Evolutionary conservation across 2,888 invertebrate species (phyloP).

Genomic region (Azorinus chamasolen): DNA sequence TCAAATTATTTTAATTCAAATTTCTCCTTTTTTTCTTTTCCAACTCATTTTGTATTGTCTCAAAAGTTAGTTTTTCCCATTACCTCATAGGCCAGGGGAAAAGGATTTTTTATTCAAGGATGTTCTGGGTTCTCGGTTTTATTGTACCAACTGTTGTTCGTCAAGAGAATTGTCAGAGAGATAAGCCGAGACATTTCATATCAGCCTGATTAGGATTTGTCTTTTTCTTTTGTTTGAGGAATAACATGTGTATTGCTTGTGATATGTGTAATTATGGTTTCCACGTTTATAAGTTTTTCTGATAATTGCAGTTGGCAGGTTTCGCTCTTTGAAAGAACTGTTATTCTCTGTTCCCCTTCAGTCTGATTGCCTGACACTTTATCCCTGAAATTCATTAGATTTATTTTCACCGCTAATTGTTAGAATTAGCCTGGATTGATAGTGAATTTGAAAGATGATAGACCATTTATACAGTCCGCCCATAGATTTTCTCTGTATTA

Average conservation of each 20-base stretch:
- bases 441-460: too few species aligned
- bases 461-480: too few species aligned
- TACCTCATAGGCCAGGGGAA: too few species aligned
- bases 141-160: conserved; percentile 58
- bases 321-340: background rate
- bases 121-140: conserved; percentile 13
- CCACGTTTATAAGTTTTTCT: conserved; percentile 46
- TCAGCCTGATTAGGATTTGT: conserved; percentile 65
- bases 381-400: conserved; percentile 2
- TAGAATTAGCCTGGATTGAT: too few species aligned
- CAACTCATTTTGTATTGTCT: background rate
- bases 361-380: conserved; percentile 10
- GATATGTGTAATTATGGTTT: conserved; percentile 61
- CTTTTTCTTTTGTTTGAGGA: conserved; percentile 65
- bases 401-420: background rate
- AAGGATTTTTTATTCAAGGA: too few species aligned
- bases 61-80: too few species aligned
- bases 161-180: conserved; percentile 54
- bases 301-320: conserved; percentile 35
- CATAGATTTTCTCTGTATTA: too few species aligned
- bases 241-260: conserved; percentile 66
- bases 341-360: conserved; percentile 1
- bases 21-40: background rate
- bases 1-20: too few species aligned
- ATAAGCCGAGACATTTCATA: conserved; percentile 59